A percentile compares a stretch with the other conserved stretches of the same genome.
phyloP scores from a whole-genome alignment of 2,113 vertebrate genomes.

The Rhegmatorhina hoffmannsi region DNA sequence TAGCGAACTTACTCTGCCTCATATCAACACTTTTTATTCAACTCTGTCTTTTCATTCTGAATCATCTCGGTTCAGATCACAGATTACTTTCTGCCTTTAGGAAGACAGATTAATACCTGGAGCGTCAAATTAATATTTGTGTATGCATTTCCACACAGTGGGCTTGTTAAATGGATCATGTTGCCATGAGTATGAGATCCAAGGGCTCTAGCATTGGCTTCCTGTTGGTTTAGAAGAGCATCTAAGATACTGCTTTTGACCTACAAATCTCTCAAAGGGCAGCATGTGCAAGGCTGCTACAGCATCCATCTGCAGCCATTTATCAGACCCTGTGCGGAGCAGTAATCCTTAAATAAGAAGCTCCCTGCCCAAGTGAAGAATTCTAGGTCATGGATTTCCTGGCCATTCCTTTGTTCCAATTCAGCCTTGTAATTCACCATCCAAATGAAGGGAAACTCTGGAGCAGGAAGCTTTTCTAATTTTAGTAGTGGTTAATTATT shows the following conservation, averaged over 20 bases:
- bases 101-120: background rate
- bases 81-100: background rate
- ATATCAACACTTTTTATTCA: background rate
- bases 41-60: background rate
- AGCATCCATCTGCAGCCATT: background rate
- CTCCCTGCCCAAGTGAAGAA: background rate
- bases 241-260: background rate
- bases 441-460: background rate
- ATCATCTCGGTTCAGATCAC: background rate
- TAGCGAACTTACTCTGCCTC: background rate
- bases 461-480: background rate
- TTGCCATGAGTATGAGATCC: background rate
- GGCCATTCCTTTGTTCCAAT: background rate
- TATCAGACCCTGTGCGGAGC: accelerated
- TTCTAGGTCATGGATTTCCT: background rate
- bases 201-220: background rate
- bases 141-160: background rate
- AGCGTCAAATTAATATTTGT: background rate
- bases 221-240: background rate
- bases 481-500: background rate
- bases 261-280: background rate
- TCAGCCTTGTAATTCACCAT: background rate
- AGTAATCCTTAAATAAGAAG: background rate
- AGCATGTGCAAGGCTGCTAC: background rate
- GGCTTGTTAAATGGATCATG: background rate